Conservation (phyloP, 1,140 invertebrate genomes). For the Drosophila sturtevanti region DNA sequence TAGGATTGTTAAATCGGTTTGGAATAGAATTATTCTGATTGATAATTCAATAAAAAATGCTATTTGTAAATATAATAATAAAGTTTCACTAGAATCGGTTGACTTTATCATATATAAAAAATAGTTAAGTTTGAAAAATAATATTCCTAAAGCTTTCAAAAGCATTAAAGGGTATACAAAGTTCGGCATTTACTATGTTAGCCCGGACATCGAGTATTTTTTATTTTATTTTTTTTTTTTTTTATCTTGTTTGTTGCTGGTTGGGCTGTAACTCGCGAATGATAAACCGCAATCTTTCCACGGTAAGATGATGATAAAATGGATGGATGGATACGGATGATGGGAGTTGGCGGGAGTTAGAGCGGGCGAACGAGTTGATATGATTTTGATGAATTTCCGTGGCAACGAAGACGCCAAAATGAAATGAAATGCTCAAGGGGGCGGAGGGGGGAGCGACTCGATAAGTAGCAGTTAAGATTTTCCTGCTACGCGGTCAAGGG, state of each 20-base stretch:
- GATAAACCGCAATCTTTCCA: conserved; percentile 66
- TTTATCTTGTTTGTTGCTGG: conserved; percentile 40
- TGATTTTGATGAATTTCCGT: conserved; percentile 81
- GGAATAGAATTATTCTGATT: too few species aligned
- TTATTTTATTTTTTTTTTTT: conserved; percentile 13
- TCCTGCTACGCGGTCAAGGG: conserved; percentile 57
- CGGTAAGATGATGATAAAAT: background rate
- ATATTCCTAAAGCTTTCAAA: too few species aligned
- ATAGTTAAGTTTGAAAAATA: too few species aligned
- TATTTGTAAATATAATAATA: too few species aligned
- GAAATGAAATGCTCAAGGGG: conserved; percentile 52
- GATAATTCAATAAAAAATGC: too few species aligned
- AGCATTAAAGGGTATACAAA: too few species aligned
- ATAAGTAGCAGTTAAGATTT: conserved; percentile 80
- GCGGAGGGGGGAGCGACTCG: conserved; percentile 53
- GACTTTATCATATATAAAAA: too few species aligned
- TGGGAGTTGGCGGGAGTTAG: background rate
- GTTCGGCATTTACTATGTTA: too few species aligned
- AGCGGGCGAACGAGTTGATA: conserved; percentile 70
- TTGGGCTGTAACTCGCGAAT: conserved; percentile 49
- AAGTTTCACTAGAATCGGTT: too few species aligned
- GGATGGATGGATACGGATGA: background rate
- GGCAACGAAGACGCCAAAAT: conserved; percentile 75
- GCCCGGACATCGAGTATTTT: too few species aligned
- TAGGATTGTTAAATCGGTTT: too few species aligned